Evolutionary conservation across 2,888 invertebrate species (phyloP).

Genomic region (Alitta virens): DNA sequence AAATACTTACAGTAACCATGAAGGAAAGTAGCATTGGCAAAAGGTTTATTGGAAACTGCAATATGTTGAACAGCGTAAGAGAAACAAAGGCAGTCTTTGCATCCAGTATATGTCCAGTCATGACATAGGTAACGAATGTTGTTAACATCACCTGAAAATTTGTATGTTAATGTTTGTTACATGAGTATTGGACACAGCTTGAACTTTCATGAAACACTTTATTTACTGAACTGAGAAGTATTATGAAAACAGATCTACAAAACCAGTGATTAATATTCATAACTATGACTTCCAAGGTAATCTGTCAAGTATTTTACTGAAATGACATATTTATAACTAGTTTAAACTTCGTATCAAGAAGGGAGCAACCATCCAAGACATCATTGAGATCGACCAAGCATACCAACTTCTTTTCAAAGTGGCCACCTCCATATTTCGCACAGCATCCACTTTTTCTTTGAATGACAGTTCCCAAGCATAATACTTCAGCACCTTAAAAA

Average conservation of each 20-base stretch:
- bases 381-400: constrained; percentile 29
- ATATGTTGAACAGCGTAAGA: constrained; percentile 93
- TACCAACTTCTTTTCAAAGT: constrained; percentile 44
- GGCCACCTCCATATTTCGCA: constrained; percentile 48
- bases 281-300: too few relatives aligned
- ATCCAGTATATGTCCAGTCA: constrained; percentile 77
- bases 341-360: constrained; percentile 16
- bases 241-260: too few relatives aligned
- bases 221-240: too few relatives aligned
- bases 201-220: too few relatives aligned
- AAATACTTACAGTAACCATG: constrained; percentile 42
- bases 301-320: too few relatives aligned
- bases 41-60: constrained; percentile 92
- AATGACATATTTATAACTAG: background rate
- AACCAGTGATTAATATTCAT: too few relatives aligned
- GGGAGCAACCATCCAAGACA: constrained; percentile 15
- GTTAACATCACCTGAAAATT: constrained; percentile 45
- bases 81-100: constrained; percentile 92
- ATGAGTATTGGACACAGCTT: too few relatives aligned
- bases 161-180: too few relatives aligned
- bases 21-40: constrained; percentile 84
- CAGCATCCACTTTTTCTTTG: constrained; percentile 40
- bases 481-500: constrained; percentile 46
- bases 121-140: constrained; percentile 61
- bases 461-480: constrained; percentile 57